Evolutionary conservation across 2,888 invertebrate genomes (phyloP).

Genomic region (Cenopis cana): DNA sequence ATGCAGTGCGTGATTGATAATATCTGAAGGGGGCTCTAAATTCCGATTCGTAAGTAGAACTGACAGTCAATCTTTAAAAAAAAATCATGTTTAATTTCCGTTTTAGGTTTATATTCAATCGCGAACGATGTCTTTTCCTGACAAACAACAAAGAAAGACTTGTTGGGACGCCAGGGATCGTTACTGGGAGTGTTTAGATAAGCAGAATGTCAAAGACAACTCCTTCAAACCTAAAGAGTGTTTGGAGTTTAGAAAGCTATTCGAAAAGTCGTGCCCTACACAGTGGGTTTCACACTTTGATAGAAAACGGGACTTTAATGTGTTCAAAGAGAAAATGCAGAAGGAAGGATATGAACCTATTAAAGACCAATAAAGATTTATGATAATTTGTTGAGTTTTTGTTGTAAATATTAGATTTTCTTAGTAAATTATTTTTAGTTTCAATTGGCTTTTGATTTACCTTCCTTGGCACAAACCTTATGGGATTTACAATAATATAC

Average conservation of each 20-base stretch:
- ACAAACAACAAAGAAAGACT: slow-evolving; percentile 90
- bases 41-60: slow-evolving; percentile 14
- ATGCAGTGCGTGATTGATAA: slow-evolving; percentile 13
- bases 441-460: slow-evolving; percentile 52
- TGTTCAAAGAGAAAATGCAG: slow-evolving; percentile 95
- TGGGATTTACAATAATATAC: slow-evolving; percentile 49
- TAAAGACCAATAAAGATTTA: slow-evolving; percentile 71
- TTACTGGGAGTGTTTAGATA: slow-evolving; percentile 96
- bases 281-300: slow-evolving; percentile 98
- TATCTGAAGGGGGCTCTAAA: slow-evolving; percentile 4
- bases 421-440: slow-evolving; percentile 73
- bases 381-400: slow-evolving; percentile 51
- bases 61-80: slow-evolving; percentile 3
- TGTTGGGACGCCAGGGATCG: slow-evolving; percentile 95
- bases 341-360: slow-evolving; percentile 94
- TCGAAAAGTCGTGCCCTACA: slow-evolving; percentile 91
- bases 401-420: slow-evolving; percentile 54
- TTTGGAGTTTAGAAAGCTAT: slow-evolving; percentile 88
- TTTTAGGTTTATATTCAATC: slow-evolving; percentile 69
- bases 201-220: slow-evolving; percentile 86
- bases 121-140: slow-evolving; percentile 91
- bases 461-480: slow-evolving; percentile 52
- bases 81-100: slow-evolving; percentile 52
- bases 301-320: slow-evolving; percentile 93
- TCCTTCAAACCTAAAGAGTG: slow-evolving; percentile 85